Base-by-base conservation (phyloP, 2,113 vertebrate species). In the Platysternon megacephalum region DNA sequence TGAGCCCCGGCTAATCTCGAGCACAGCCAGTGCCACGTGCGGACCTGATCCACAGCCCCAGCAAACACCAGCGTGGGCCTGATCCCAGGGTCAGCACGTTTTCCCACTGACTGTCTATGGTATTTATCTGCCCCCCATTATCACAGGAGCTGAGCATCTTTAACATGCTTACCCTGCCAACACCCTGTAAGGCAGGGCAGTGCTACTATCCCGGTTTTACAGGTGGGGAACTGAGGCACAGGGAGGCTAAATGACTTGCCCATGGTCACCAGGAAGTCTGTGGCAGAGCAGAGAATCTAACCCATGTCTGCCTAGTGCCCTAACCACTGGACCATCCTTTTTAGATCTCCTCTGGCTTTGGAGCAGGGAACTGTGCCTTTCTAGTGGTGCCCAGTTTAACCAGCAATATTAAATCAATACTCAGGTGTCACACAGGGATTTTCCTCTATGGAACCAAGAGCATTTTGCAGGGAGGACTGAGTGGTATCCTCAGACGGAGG, bases 321-420 rank as follows among this genome's bases (percentile, higher is more conserved):
- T 5, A 0, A 68, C 39, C 35, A 1, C 0, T 0, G 11, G 13
- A 10, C n/a, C 0, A 0, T 72, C 49, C 79, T 51, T 35, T 6
- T 3, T 2, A 3, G 7, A 22, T 65, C 12, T 2, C 85, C 32
- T 0, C 0, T 0, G n/a, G 26, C 24, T 78, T 78, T 44, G 74
- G 42, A 72, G 21, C 65, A 72, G 42, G 2, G 11, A 46, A 46
- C 13, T 26, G 35, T 19, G 32, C 61, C 32, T 65, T 35, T 65
- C 61, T 65, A 65, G 35, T 9, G 16, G 32, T n/a, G 16, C 32
- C 35, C 61, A n/a, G 2, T 46, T 44, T 76, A 76, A 44, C n/a
- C 26, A 26, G 74, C 42, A 46, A 13, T 76, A 76, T 46, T 46
- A 46, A 76, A 44, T 24, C 42, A 28, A 76, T 44, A 44, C 42